phyloP scores from a whole-genome alignment of 2,888 invertebrate species.

The Polietes domitor region DNA sequence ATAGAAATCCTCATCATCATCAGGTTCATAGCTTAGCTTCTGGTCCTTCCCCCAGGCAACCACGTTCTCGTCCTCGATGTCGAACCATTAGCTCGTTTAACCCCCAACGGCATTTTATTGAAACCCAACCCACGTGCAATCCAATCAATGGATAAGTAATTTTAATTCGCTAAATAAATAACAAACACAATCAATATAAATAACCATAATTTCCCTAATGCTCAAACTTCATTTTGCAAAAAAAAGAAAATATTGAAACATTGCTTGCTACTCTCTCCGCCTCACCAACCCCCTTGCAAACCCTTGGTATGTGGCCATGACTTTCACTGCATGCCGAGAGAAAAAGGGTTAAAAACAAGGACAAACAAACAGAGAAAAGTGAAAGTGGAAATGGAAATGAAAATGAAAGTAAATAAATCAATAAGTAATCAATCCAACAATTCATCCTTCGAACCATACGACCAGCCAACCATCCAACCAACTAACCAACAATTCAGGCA shows the following conservation, averaged over 20 bases:
- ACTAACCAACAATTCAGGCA: background rate
- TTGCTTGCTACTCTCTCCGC: too few relatives aligned
- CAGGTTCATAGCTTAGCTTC: too few relatives aligned
- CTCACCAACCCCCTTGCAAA: background rate
- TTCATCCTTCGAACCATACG: background rate
- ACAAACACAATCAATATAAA: slow-evolving; percentile 41
- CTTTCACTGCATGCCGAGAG: background rate
- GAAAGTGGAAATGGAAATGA: slow-evolving; percentile 33
- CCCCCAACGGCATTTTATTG: background rate
- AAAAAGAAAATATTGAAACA: background rate
- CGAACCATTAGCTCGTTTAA: background rate
- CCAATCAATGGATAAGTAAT: slow-evolving; percentile 11
- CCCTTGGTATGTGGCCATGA: background rate
- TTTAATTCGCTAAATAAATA: slow-evolving; percentile 43
- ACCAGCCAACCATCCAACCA: background rate
- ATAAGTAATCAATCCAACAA: slow-evolving; percentile 42
- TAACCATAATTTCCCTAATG: slow-evolving; percentile 41
- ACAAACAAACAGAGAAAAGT: slow-evolving; percentile 6
- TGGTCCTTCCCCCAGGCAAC: too few relatives aligned
- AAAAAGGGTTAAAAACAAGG: slow-evolving; percentile 11
- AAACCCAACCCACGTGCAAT: background rate
- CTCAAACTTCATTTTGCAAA: slow-evolving; percentile 8
- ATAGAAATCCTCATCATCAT: too few relatives aligned
- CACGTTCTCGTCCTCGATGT: too few relatives aligned
- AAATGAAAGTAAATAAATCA: slow-evolving; percentile 36